phyloP scores from a whole-genome alignment of 1,140 invertebrate genomes.

The Pseudomyrmex cubaensis region DNA sequence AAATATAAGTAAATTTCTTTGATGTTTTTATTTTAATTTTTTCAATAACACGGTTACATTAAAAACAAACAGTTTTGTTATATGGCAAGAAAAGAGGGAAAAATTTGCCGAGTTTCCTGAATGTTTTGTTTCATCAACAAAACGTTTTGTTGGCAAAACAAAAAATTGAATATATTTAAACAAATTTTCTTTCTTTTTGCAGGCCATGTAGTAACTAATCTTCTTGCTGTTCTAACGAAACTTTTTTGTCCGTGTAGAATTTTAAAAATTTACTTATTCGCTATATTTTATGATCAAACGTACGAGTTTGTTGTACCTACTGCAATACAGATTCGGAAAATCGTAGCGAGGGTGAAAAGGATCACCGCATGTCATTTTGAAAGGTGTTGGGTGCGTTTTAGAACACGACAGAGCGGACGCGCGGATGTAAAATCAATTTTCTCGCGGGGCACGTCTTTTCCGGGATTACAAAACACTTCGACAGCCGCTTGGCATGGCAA shows the following conservation, averaged over 20 bases:
- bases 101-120: too few species aligned
- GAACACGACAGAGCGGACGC: slow-evolving; percentile 45
- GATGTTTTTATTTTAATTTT: not conserved
- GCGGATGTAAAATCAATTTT: slow-evolving; percentile 70
- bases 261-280: not conserved
- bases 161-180: too few species aligned
- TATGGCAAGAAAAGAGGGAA: too few species aligned
- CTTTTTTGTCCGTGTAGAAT: too few species aligned
- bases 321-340: not conserved
- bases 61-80: too few species aligned
- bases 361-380: slow-evolving; percentile 29
- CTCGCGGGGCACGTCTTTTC: slow-evolving; percentile 68
- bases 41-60: too few species aligned
- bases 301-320: not conserved
- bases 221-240: too few species aligned
- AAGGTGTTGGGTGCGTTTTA: slow-evolving; percentile 29
- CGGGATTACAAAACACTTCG: slow-evolving; percentile 72
- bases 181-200: too few species aligned
- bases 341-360: not conserved
- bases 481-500: slow-evolving; percentile 63
- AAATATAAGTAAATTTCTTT: not conserved
- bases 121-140: too few species aligned
- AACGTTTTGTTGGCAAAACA: too few species aligned
- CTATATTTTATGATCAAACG: not conserved
- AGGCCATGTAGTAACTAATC: too few species aligned